phyloP scores from a whole-genome alignment of 1,140 invertebrate species.

The Tetragonula clypearis region DNA sequence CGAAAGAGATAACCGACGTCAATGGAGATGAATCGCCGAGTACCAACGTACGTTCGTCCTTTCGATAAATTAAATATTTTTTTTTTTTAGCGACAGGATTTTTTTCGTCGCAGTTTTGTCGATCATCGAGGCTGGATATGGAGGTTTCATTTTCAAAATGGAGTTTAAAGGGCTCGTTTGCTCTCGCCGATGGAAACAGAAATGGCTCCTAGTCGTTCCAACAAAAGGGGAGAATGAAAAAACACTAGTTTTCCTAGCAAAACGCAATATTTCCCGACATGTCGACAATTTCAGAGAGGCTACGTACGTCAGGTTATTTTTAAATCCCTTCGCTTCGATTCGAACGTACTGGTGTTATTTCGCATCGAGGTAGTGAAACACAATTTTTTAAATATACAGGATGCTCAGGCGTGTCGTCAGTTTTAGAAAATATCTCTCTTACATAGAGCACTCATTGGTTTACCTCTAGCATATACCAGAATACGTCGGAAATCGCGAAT shows the following conservation, averaged over 20 bases:
- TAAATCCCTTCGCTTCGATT: too few relatives aligned
- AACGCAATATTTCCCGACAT: too few relatives aligned
- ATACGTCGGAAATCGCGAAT: too few relatives aligned
- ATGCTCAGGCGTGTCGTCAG: neutral
- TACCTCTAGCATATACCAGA: too few relatives aligned
- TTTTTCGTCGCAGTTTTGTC: neutral
- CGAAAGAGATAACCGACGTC: neutral
- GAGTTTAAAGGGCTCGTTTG: neutral
- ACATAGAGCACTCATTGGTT: too few relatives aligned
- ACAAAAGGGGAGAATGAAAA: neutral
- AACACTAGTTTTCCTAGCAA: neutral
- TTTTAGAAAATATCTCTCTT: too few relatives aligned
- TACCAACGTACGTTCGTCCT: neutral
- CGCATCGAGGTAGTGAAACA: neutral
- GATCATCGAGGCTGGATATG: neutral
- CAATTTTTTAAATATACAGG: neutral
- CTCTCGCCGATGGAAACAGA: neutral
- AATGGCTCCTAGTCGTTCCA: neutral
- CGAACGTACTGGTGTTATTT: neutral
- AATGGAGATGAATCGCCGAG: neutral
- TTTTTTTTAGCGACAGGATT: neutral
- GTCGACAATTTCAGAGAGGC: neutral
- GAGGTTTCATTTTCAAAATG: neutral
- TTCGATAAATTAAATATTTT: slow-evolving; percentile 15
- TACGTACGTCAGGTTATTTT: neutral